Conservation (phyloP, 2,113 vertebrate genomes). For the Martes martes region DNA sequence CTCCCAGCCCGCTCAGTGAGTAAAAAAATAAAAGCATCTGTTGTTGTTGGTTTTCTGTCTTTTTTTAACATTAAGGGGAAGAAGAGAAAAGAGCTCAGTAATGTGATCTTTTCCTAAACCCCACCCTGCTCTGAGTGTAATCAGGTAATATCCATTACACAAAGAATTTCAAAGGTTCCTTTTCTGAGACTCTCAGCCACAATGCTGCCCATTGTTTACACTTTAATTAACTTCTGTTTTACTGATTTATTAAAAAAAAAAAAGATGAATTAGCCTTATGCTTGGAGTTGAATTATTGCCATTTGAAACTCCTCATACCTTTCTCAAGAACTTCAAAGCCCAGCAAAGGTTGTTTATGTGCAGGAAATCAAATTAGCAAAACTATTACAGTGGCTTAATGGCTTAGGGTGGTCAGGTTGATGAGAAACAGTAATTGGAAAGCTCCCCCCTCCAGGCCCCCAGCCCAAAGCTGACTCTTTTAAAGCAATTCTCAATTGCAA, state of each 20-base stretch:
- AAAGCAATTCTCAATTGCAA: not conserved
- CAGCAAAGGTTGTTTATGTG: conserved; percentile 69
- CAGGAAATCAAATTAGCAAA: conserved; percentile 81
- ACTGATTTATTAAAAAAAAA: conserved; percentile 81
- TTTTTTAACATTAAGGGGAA: conserved; percentile 24
- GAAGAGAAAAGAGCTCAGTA: conserved; percentile 65
- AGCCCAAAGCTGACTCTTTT: not conserved
- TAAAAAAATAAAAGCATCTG: conserved; percentile 72
- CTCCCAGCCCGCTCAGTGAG: conserved; percentile 19
- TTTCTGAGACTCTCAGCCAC: conserved; percentile 69
- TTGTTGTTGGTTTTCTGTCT: conserved; percentile 40
- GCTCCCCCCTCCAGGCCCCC: not conserved
- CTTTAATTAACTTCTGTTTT: conserved; percentile 85
- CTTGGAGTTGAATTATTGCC: conserved; percentile 77
- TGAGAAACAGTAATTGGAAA: conserved; percentile 71
- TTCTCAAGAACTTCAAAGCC: conserved; percentile 79
- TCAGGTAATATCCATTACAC: conserved; percentile 79
- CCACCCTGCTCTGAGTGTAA: conserved; percentile 28
- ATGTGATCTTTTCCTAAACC: conserved; percentile 69
- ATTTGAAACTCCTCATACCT: conserved; percentile 75
- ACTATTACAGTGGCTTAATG: conserved; percentile 72
- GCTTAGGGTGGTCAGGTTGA: conserved; percentile 55
- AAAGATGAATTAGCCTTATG: conserved; percentile 79
- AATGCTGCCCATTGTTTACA: conserved; percentile 83
- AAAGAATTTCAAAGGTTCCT: conserved; percentile 79